phyloP scores from a whole-genome alignment of 2,888 invertebrate species.

The Caenorhabditis parvicauda region DNA sequence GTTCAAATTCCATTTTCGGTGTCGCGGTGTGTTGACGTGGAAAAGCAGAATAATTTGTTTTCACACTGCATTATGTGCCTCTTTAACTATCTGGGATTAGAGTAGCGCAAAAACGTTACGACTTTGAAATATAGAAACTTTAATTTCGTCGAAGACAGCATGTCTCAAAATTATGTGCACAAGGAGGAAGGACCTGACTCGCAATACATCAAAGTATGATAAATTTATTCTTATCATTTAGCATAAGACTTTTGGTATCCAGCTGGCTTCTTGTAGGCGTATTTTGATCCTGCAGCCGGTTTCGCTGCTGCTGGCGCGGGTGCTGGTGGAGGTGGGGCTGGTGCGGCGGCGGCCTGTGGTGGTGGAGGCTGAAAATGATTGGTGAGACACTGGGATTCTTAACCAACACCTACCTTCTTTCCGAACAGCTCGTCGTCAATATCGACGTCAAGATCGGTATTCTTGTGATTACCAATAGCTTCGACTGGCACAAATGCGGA shows the following conservation, averaged over 20 bases:
- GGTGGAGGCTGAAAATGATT: slow-evolving; percentile 13
- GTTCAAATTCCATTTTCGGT: no score
- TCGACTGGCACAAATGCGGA: slow-evolving; percentile 35
- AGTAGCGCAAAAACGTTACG: no score
- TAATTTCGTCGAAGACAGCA: no score
- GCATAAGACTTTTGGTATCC: slow-evolving; percentile 23
- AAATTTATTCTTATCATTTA: slow-evolving; percentile 10
- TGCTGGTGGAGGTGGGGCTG: slow-evolving; percentile 2
- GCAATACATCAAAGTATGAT: no score
- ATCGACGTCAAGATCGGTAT: slow-evolving; percentile 29
- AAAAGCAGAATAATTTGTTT: no score
- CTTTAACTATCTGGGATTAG: no score
- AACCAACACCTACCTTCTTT: slow-evolving; percentile 9
- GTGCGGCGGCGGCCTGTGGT: slow-evolving; percentile 9
- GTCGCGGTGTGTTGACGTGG: no score
- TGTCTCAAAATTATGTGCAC: no score
- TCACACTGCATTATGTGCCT: no score
- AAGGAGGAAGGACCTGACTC: not conserved
- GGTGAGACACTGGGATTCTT: not conserved
- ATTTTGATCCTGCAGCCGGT: slow-evolving; percentile 10
- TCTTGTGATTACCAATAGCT: slow-evolving; percentile 27
- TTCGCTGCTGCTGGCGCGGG: slow-evolving; percentile 7
- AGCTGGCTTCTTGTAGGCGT: slow-evolving; percentile 20
- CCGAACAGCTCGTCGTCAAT: slow-evolving; percentile 34
- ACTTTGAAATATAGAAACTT: no score